Conservation (phyloP, 2,797 vertebrate species). For the Smutsia gigantea region DNA sequence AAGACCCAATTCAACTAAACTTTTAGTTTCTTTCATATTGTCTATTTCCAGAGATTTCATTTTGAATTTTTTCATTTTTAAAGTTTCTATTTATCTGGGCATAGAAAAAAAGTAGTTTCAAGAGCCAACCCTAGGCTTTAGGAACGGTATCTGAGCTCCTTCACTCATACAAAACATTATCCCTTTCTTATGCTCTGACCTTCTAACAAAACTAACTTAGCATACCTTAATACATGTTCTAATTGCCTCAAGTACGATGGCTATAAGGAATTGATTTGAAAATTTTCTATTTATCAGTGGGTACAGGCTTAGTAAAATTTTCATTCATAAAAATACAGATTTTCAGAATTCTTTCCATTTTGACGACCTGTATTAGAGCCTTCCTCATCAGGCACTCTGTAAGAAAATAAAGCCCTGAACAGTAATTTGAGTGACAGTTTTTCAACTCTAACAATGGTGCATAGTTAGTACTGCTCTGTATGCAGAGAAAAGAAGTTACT, state of each 20-base stretch:
- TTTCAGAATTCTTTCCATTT: neutral
- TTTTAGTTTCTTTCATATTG: neutral
- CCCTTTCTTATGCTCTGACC: neutral
- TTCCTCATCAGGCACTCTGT: neutral
- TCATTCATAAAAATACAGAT: neutral
- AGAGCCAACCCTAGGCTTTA: neutral
- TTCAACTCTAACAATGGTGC: neutral
- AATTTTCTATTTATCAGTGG: neutral
- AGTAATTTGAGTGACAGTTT: neutral
- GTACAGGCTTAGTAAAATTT: neutral
- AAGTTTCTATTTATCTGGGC: neutral
- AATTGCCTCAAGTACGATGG: neutral
- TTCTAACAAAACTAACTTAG: neutral
- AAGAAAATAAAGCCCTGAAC: neutral
- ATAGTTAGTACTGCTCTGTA: neutral
- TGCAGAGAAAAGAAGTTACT: neutral
- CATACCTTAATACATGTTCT: neutral
- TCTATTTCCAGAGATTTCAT: neutral
- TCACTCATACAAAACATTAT: neutral
- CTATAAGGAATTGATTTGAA: neutral
- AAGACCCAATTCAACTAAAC: neutral
- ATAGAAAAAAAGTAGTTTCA: neutral
- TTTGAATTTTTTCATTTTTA: neutral
- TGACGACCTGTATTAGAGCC: neutral
- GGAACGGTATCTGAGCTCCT: neutral